These are phyloP conservation scores for Lepilemur ruficaudatus DNA, from an alignment of 2,797 vertebrate genomes.

Conservation along the genomic window DNA sequence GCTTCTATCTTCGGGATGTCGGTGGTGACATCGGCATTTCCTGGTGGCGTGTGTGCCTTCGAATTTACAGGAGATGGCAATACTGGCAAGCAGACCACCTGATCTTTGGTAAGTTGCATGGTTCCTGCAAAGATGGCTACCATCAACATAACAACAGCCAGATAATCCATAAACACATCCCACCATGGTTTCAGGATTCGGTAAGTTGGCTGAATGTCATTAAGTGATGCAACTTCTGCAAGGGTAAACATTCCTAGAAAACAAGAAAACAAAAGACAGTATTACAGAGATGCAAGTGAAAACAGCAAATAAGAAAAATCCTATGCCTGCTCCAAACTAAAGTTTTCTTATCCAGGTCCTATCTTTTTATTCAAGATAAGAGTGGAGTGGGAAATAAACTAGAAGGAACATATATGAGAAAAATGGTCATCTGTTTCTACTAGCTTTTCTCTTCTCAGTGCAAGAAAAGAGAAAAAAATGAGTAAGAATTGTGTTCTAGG, in stretches of 20 bases:
- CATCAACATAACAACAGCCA: constrained; percentile 99
- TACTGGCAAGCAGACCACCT: constrained; percentile 98
- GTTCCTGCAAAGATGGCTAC: constrained; percentile 99
- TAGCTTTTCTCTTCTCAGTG: neutral
- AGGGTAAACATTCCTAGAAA: constrained; percentile 99
- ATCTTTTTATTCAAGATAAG: neutral
- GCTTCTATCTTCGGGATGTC: constrained; percentile 83
- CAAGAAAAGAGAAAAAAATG: neutral
- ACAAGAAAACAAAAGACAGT: constrained; percentile 71
- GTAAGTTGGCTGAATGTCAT: constrained; percentile 98
- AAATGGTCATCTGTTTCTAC: neutral
- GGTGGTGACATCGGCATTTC: constrained; percentile 75
- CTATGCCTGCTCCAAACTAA: neutral
- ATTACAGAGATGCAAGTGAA: neutral
- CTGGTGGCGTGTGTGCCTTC: constrained; percentile 77
- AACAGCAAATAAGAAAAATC: neutral
- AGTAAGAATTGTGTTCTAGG: neutral
- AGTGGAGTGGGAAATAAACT: neutral
- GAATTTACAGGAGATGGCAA: constrained; percentile 88
- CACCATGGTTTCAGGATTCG: constrained; percentile 99
- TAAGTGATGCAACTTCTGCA: constrained; percentile 98
- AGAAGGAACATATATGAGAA: neutral
- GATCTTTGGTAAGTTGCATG: constrained; percentile 99
- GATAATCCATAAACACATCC: constrained; percentile 99
- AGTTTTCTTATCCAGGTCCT: neutral